phyloP scores from a whole-genome alignment of 92 coral and sea anemone genomes.

The Paramuricea clavata region DNA sequence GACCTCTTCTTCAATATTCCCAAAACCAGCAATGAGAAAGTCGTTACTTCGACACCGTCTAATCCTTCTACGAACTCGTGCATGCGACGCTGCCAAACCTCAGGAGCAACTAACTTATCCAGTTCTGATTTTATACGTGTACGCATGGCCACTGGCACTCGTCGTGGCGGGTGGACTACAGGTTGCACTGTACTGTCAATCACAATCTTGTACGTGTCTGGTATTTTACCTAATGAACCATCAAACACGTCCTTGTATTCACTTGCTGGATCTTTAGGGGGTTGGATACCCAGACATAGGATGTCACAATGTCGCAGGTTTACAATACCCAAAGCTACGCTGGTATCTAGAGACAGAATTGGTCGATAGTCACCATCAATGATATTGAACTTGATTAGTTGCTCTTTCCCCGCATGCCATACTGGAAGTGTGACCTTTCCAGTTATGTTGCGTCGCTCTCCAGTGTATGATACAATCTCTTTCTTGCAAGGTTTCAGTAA shows the following conservation, averaged over 20 bases:
- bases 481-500: conserved; percentile 44
- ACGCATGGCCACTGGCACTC: background rate
- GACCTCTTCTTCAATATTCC: conserved; percentile 63
- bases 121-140: background rate
- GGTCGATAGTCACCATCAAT: no score
- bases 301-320: conserved; percentile 24
- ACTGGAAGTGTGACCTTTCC: no score
- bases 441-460: conserved; percentile 59
- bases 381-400: no score
- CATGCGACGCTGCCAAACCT: conserved; percentile 38
- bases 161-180: background rate
- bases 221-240: background rate
- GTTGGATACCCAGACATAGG: background rate
- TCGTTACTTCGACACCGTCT: conserved; percentile 64
- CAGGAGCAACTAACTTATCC: conserved; percentile 10
- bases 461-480: conserved; percentile 64
- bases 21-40: conserved; percentile 73
- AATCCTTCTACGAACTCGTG: conserved; percentile 34
- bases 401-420: no score
- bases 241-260: conserved; percentile 12
- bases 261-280: background rate
- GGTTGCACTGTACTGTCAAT: background rate
- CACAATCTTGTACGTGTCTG: background rate
- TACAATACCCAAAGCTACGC: no score
- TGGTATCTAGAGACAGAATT: no score